Percentiles rank a stretch among this genome's conserved stretches.
These are phyloP conservation scores for Probaryconus sp. DNA, from an alignment of 1,140 invertebrate genomes.

Conservation along the genomic window DNA sequence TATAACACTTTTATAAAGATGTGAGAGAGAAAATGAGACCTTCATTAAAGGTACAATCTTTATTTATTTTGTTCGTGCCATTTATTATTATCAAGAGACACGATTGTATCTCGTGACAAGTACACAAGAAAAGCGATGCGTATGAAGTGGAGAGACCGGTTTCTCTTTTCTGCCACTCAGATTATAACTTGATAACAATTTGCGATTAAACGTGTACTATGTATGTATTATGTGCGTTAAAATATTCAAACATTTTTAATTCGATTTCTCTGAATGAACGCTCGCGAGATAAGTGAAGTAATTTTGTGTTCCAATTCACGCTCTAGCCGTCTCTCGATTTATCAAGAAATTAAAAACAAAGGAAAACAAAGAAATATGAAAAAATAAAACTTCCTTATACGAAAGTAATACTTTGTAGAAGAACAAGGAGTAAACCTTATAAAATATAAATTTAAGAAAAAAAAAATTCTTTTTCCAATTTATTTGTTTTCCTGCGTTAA, in stretches of 20 bases:
- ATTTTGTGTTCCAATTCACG: conserved; percentile 23
- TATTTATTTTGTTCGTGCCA: conserved; percentile 41
- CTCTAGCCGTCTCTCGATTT: conserved; percentile 1
- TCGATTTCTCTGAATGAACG: conserved; percentile 39
- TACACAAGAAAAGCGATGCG: conserved; percentile 53
- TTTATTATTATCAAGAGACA: conserved; percentile 51
- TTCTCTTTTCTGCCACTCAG: conserved; percentile 50
- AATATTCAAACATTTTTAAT: conserved; percentile 22
- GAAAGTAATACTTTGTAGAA: no score
- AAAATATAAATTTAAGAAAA: no score
- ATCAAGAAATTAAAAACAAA: conserved; percentile 17
- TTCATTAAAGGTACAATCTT: conserved; percentile 39
- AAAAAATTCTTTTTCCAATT: no score
- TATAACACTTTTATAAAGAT: conserved; percentile 14
- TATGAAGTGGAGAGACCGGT: conserved; percentile 49
- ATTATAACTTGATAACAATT: conserved; percentile 49
- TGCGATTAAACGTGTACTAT: conserved; percentile 31
- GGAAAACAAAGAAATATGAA: no score
- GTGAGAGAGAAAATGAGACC: conserved; percentile 36
- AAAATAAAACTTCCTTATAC: no score
- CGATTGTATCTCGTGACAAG: conserved; percentile 55
- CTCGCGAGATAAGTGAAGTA: conserved; percentile 23
- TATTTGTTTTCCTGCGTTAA: no score
- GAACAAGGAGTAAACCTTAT: no score
- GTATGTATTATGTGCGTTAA: conserved; percentile 20